A percentile compares a stretch with the other conserved stretches of the same genome.
phyloP scores from a whole-genome alignment of 2,113 vertebrate species.

The Struthio camelus region DNA sequence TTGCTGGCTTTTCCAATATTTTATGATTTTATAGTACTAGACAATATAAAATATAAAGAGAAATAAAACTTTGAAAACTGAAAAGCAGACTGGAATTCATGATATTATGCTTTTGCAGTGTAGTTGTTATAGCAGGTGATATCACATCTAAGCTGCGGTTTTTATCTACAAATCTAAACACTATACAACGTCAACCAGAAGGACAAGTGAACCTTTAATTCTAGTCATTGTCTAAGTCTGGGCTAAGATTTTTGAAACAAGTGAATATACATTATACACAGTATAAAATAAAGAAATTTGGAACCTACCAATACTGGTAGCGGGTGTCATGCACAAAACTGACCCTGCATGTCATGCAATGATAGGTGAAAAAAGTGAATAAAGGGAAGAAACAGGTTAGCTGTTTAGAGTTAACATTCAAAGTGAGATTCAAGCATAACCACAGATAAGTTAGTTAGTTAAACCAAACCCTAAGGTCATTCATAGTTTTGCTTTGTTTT shows the following conservation, averaged over 20 bases:
- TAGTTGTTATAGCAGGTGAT: slow-evolving; percentile 73
- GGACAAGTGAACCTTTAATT: slow-evolving; percentile 70
- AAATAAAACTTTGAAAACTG: slow-evolving; percentile 75
- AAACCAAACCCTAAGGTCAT: slow-evolving; percentile 75
- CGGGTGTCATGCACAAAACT: slow-evolving; percentile 99
- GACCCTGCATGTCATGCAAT: slow-evolving; percentile 95
- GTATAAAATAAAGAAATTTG: slow-evolving; percentile 84
- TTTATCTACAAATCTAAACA: slow-evolving; percentile 57
- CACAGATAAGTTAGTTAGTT: slow-evolving; percentile 81
- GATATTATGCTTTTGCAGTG: slow-evolving; percentile 71
- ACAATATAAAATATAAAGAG: slow-evolving; percentile 76
- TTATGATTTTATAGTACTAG: slow-evolving; percentile 72
- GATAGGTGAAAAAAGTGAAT: slow-evolving; percentile 84
- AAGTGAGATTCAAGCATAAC: slow-evolving; percentile 83
- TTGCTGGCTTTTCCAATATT: slow-evolving; percentile 75
- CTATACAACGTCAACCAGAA: slow-evolving; percentile 69
- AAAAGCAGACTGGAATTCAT: slow-evolving; percentile 75
- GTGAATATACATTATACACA: slow-evolving; percentile 73
- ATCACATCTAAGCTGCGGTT: slow-evolving; percentile 62
- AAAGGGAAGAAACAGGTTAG: slow-evolving; percentile 89
- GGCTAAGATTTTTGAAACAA: slow-evolving; percentile 69
- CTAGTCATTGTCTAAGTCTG: slow-evolving; percentile 62
- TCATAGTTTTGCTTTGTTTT: slow-evolving; percentile 67
- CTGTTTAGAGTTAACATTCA: slow-evolving; percentile 87
- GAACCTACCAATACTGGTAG: slow-evolving; percentile 99